Conservation (phyloP, 2,888 invertebrate genomes). For the Phragmatobia fuliginosa region DNA sequence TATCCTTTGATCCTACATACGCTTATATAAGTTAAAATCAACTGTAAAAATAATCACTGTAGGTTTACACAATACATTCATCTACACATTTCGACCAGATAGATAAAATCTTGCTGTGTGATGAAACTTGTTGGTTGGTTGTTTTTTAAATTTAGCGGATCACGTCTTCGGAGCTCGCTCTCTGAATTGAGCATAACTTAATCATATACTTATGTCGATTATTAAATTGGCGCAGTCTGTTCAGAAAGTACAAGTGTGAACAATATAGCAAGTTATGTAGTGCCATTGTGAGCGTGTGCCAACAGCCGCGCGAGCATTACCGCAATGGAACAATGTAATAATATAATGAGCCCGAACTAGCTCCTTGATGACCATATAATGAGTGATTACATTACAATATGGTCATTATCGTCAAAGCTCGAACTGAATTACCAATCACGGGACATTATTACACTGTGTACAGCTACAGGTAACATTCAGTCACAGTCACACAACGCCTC, state of each 20-base stretch:
- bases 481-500: not conserved
- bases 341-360: slow-evolving; percentile 11
- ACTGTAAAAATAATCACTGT: not conserved
- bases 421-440: slow-evolving; percentile 6
- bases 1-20: no score
- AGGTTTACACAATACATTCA: not conserved
- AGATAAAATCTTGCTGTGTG: not conserved
- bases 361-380: slow-evolving; percentile 22
- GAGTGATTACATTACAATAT: slow-evolving; percentile 12
- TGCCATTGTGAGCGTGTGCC: not conserved
- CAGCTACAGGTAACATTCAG: not conserved
- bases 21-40: not conserved
- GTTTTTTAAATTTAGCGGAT: not conserved
- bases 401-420: slow-evolving; percentile 5
- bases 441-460: not conserved
- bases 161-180: not conserved
- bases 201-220: not conserved
- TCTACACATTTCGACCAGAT: not conserved
- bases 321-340: slow-evolving; percentile 13
- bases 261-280: not conserved
- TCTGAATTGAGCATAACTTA: not conserved
- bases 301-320: slow-evolving; percentile 8
- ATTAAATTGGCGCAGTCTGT: not conserved
- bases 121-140: not conserved
- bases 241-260: not conserved